Conservation (phyloP, 2,797 vertebrate species). For the Danio aesculapii region DNA sequence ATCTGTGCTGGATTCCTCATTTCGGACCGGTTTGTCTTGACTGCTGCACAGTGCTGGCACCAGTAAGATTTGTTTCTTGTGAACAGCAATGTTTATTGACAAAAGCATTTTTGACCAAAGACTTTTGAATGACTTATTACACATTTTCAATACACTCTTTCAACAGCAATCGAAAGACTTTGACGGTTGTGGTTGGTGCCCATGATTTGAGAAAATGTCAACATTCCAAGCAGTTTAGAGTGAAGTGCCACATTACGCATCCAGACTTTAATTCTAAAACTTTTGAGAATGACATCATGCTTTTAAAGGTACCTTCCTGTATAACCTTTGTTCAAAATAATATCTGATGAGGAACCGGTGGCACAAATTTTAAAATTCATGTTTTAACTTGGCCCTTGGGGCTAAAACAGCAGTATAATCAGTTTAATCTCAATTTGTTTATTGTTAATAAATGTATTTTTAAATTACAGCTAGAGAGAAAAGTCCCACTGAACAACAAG, state of each 20-base stretch:
- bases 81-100: neutral
- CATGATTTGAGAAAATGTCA: neutral
- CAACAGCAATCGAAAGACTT: neutral
- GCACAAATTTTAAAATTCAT: no score
- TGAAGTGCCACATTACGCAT: neutral
- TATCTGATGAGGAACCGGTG: no score
- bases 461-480: neutral
- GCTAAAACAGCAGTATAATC: no score
- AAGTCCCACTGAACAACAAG: neutral
- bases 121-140: neutral
- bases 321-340: no score
- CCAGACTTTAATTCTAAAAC: fast-evolving
- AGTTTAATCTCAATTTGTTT: no score
- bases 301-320: constrained; percentile 56
- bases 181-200: neutral
- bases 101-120: no score
- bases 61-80: constrained; percentile 43
- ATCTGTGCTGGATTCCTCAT: constrained; percentile 72
- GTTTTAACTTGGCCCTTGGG: neutral
- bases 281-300: constrained; percentile 68
- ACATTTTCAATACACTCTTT: neutral
- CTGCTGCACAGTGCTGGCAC: constrained; percentile 63
- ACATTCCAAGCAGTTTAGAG: neutral
- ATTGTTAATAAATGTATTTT: neutral
- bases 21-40: constrained; percentile 67